Conservation (phyloP, 2,113 vertebrate species). For the Picathartes gymnocephalus region DNA sequence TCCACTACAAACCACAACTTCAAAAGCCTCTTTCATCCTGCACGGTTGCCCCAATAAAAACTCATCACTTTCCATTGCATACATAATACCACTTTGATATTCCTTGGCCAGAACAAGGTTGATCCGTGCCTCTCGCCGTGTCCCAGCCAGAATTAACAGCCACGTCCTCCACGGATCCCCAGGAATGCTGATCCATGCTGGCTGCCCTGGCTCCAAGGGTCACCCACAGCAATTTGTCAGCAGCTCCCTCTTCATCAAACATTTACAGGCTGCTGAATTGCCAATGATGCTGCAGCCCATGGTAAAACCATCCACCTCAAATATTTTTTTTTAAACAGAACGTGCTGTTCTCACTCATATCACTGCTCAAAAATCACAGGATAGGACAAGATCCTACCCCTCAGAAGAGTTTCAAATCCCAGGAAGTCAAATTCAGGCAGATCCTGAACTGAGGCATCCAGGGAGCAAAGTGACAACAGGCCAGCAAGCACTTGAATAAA, state of each 20-base stretch:
- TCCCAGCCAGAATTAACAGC: not conserved
- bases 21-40: not conserved
- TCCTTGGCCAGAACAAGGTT: not conserved
- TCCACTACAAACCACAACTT: not conserved
- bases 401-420: not conserved
- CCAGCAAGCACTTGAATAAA: not conserved
- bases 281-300: not conserved
- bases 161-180: not conserved
- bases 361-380: not conserved
- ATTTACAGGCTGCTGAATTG: not conserved
- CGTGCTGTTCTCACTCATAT: accelerated
- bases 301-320: not conserved
- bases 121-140: accelerated
- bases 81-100: not conserved
- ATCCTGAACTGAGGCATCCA: not conserved
- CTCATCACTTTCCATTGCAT: not conserved
- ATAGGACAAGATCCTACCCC: not conserved
- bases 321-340: not conserved
- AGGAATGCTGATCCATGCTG: not conserved
- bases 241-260: not conserved
- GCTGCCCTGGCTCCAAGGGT: not conserved
- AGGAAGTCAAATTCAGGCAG: not conserved
- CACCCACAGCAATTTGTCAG: conserved; percentile 3
- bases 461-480: not conserved
- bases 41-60: not conserved